A percentile compares a stretch with the other conserved stretches of the same genome.
Evolutionary conservation across 2,113 vertebrate genomes (phyloP).

Genomic region (Cheirogaleus medius): DNA sequence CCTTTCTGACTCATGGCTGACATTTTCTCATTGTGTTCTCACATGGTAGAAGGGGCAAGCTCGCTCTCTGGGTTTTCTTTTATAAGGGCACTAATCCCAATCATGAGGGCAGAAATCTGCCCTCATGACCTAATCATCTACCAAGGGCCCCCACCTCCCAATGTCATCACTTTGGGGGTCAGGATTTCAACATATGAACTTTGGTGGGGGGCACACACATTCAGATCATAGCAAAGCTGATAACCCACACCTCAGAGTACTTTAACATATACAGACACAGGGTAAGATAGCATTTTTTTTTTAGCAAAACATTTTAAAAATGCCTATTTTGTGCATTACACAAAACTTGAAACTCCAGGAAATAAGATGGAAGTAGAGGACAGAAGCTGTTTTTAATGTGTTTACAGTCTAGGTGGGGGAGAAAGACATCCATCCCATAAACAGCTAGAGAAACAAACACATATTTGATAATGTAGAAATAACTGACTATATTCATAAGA

Average conservation of each 20-base stretch:
- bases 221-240: neutral
- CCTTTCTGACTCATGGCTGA: neutral
- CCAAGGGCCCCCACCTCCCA: neutral
- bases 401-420: neutral
- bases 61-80: neutral
- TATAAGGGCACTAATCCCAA: neutral
- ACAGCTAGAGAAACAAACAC: neutral
- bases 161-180: neutral
- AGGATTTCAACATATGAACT: neutral
- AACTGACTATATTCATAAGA: neutral
- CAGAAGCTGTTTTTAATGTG: neutral
- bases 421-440: neutral
- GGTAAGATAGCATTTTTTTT: neutral
- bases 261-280: neutral
- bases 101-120: neutral
- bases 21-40: neutral
- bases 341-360: neutral
- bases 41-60: too few relatives aligned
- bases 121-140: neutral
- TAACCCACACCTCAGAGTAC: neutral
- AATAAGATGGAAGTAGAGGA: slow-evolving; percentile 31
- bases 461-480: neutral
- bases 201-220: neutral
- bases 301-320: neutral
- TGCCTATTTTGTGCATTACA: neutral